Percentiles rank a stretch among this genome's conserved stretches.
These are phyloP conservation scores for Pteruthius melanotis DNA, from an alignment of 2,113 vertebrate species.

Conservation along the genomic window DNA sequence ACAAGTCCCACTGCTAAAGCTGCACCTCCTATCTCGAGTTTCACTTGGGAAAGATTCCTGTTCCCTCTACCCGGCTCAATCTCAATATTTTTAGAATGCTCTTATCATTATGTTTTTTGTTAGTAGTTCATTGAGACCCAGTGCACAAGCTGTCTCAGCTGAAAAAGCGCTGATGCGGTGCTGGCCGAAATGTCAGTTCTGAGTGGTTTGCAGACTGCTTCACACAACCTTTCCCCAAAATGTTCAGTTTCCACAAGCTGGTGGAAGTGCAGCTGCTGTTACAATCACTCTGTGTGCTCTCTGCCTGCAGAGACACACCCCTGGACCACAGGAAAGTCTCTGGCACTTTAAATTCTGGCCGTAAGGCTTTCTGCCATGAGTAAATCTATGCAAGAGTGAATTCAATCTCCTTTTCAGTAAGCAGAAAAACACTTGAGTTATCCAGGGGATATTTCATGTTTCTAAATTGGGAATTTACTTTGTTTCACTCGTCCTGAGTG, in stretches of 20 bases:
- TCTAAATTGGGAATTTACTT: conserved; percentile 60
- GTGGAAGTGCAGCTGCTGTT: not conserved
- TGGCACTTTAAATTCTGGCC: not conserved
- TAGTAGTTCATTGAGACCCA: not conserved
- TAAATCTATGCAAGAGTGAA: not conserved
- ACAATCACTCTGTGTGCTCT: not conserved
- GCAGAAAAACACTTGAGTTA: not conserved
- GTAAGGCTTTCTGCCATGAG: not conserved
- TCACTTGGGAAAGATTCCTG: not conserved
- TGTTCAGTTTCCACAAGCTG: not conserved
- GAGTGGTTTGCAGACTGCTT: not conserved
- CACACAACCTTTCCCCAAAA: not conserved
- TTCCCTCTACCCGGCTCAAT: not conserved
- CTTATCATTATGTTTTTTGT: not conserved
- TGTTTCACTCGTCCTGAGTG: not conserved
- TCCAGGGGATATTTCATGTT: conserved; percentile 18
- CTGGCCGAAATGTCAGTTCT: not conserved
- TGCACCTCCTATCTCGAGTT: not conserved
- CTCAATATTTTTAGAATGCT: not conserved
- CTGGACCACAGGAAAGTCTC: not conserved
- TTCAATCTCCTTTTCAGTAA: not conserved
- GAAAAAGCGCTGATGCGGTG: not conserved
- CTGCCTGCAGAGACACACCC: not conserved
- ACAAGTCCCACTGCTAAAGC: accelerated
- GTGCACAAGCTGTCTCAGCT: not conserved